These are phyloP conservation scores for Rhinogobio ventralis DNA, from an alignment of 2,797 vertebrate species.

Conservation along the genomic window DNA sequence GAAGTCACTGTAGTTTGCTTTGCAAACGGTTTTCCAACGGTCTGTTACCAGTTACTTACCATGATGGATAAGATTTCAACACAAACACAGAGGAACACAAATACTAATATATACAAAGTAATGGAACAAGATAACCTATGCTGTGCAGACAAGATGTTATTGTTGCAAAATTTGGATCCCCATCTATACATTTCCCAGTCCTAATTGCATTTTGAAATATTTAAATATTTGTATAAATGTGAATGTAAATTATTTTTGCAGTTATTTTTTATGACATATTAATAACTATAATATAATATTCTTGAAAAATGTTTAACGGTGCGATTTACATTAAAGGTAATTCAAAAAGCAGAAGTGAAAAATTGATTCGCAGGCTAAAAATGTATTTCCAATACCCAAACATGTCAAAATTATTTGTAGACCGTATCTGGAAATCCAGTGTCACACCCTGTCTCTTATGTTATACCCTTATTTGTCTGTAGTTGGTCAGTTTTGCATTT, in stretches of 20 bases:
- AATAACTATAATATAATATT: background rate
- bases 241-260: background rate
- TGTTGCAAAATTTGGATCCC: background rate
- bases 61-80: background rate
- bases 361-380: background rate
- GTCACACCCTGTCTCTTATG: background rate
- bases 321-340: background rate
- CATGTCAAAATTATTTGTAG: background rate
- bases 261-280: background rate
- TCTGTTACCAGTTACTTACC: background rate
- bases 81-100: background rate
- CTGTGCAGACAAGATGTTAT: background rate
- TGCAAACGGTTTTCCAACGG: background rate
- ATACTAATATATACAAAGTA: background rate
- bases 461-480: background rate
- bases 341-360: background rate
- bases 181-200: background rate
- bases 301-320: background rate
- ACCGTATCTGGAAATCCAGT: background rate
- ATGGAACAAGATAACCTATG: too few relatives aligned
- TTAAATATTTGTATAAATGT: background rate
- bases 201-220: background rate
- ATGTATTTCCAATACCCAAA: too few relatives aligned
- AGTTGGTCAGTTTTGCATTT: background rate
- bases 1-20: background rate